A percentile compares a stretch with the other conserved stretches of the same genome.
Conservation (phyloP, 1,140 invertebrate genomes). For the Brachionus calyciflorus region DNA sequence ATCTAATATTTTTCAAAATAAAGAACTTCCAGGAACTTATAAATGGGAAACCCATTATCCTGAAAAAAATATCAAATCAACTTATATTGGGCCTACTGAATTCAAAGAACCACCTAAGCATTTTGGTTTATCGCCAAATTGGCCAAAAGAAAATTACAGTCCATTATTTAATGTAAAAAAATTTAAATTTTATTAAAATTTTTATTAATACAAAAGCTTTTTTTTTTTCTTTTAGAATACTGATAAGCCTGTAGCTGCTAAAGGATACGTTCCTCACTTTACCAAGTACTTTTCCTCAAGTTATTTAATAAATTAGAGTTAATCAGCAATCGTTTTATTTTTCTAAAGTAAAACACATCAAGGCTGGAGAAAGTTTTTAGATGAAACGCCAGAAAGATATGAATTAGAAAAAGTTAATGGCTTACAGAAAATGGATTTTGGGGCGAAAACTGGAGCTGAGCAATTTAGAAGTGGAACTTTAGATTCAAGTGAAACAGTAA, state of each 20-base stretch:
- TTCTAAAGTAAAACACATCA: constrained; percentile 23
- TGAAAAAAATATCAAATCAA: constrained; percentile 40
- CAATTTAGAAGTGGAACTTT: not conserved
- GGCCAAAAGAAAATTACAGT: constrained; percentile 44
- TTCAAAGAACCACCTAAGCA: constrained; percentile 42
- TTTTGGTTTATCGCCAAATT: constrained; percentile 20
- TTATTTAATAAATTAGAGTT: not conserved
- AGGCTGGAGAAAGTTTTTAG: constrained; percentile 9
- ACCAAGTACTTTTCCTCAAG: not conserved
- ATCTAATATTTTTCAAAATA: not conserved
- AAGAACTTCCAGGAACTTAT: constrained; percentile 27
- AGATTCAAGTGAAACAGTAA: constrained; percentile 10
- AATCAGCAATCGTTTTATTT: not conserved
- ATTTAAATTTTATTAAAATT: not conserved
- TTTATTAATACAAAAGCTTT: not conserved
- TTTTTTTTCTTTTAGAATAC: constrained; percentile 1
- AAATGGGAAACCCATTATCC: constrained; percentile 43
- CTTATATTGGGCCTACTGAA: constrained; percentile 21
- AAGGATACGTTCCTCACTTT: constrained; percentile 42
- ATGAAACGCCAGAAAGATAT: constrained; percentile 22
- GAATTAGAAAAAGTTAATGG: not conserved
- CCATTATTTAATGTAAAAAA: not conserved
- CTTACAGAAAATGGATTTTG: constrained; percentile 29
- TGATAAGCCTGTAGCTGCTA: constrained; percentile 25
- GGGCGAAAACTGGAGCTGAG: not conserved